phyloP scores from a whole-genome alignment of 2,888 invertebrate species.

The Leptinotarsa haldemani region DNA sequence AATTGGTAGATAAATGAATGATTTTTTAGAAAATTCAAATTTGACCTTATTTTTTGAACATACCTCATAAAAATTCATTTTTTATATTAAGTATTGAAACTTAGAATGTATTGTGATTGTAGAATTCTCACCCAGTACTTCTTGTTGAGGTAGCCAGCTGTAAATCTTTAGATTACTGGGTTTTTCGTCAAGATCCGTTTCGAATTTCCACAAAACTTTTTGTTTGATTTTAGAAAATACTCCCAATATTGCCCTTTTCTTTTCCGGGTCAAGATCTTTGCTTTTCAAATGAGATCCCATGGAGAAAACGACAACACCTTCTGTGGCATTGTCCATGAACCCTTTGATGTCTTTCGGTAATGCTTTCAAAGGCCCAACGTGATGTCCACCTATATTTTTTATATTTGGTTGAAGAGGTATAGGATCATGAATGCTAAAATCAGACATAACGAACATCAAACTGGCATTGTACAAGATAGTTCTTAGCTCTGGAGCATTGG shows the following conservation, averaged over 20 bases:
- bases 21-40: too few species aligned
- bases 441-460: conserved; percentile 59
- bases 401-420: conserved; percentile 70
- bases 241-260: conserved; percentile 68
- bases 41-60: too few species aligned
- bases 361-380: conserved; percentile 57
- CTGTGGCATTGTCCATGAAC: conserved; percentile 67
- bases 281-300: conserved; percentile 73
- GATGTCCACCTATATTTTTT: conserved; percentile 71
- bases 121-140: conserved; percentile 52
- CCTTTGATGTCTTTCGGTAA: conserved; percentile 65
- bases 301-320: conserved; percentile 71
- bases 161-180: conserved; percentile 64
- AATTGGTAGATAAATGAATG: too few species aligned
- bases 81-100: neutral
- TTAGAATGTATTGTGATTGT: neutral
- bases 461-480: conserved; percentile 55
- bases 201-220: conserved; percentile 77
- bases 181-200: conserved; percentile 59
- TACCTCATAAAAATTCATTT: neutral
- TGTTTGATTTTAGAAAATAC: conserved; percentile 72
- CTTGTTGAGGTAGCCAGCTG: conserved; percentile 59
- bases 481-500: conserved; percentile 49
- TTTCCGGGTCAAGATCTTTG: conserved; percentile 68
- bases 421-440: conserved; percentile 68